Conservation (phyloP, 2,797 vertebrate genomes). For the Periophthalmus magnuspinnatus region DNA sequence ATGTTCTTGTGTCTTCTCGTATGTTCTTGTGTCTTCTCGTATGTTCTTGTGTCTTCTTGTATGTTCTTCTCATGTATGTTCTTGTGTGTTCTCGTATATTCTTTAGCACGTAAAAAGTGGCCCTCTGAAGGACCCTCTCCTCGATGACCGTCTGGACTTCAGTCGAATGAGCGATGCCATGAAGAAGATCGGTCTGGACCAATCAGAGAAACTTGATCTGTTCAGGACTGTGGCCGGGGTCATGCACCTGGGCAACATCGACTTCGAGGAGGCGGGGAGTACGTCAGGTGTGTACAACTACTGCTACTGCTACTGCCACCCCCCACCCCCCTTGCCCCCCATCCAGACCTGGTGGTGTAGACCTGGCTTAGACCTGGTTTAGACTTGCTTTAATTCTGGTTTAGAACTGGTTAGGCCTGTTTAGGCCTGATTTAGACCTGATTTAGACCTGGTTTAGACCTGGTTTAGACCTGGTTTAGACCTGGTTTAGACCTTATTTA, state of each 20-base stretch:
- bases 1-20: background rate
- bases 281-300: constrained; percentile 83
- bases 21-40: background rate
- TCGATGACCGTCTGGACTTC: constrained; percentile 94
- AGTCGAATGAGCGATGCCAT: constrained; percentile 92
- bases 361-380: background rate
- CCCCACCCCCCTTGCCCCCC: too few relatives aligned
- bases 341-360: too few relatives aligned
- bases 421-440: too few relatives aligned
- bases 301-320: too few relatives aligned
- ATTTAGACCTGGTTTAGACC: background rate
- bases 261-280: constrained; percentile 96
- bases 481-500: background rate
- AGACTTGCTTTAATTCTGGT: background rate
- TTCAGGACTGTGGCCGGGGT: constrained; percentile 96
- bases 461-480: background rate
- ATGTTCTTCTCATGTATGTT: background rate
- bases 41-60: too few relatives aligned
- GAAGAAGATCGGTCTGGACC: constrained; percentile 95
- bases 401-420: background rate
- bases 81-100: too few relatives aligned
- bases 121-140: constrained; percentile 90
- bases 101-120: constrained; percentile 87
- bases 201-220: constrained; percentile 92
- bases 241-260: constrained; percentile 93